These are phyloP conservation scores for Agrotis puta DNA, from an alignment of 2,888 invertebrate genomes.

Conservation along the genomic window DNA sequence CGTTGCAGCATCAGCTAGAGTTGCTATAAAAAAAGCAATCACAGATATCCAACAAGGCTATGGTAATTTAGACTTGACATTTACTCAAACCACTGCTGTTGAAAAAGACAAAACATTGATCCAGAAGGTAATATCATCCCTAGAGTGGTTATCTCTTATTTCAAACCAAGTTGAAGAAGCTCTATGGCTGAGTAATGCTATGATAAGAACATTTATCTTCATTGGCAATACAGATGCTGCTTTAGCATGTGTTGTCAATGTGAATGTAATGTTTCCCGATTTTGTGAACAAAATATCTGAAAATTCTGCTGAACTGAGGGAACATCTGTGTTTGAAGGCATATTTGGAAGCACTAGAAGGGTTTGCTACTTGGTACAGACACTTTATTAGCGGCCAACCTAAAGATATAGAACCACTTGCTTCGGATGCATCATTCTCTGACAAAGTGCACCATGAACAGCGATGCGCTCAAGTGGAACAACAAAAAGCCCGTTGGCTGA, in stretches of 20 bases:
- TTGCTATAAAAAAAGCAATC: conserved; percentile 95
- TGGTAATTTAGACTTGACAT: conserved; percentile 89
- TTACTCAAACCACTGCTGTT: conserved; percentile 93
- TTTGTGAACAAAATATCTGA: conserved; percentile 83
- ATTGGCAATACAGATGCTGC: conserved; percentile 96
- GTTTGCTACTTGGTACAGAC: conserved; percentile 97
- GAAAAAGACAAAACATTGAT: conserved; percentile 87
- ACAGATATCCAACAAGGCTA: conserved; percentile 85
- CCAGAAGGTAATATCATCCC: conserved; percentile 87
- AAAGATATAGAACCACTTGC: conserved; percentile 92
- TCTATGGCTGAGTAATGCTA: conserved; percentile 96
- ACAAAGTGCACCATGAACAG: conserved; percentile 97
- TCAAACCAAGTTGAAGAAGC: conserved; percentile 95
- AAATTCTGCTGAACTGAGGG: conserved; percentile 91
- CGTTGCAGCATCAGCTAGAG: conserved; percentile 95
- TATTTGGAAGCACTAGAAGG: conserved; percentile 97
- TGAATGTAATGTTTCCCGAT: conserved; percentile 83
- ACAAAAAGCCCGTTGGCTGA: conserved; percentile 95
- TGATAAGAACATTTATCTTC: conserved; percentile 96
- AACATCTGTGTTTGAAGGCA: conserved; percentile 96
- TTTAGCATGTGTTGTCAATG: conserved; percentile 92
- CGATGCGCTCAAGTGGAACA: conserved; percentile 94
- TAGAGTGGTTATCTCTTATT: conserved; percentile 97
- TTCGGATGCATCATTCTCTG: conserved; percentile 94
- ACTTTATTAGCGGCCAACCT: conserved; percentile 95